Evolutionary conservation across 2,113 vertebrate species (phyloP).

Genomic region (Pelobates fuscus): DNA sequence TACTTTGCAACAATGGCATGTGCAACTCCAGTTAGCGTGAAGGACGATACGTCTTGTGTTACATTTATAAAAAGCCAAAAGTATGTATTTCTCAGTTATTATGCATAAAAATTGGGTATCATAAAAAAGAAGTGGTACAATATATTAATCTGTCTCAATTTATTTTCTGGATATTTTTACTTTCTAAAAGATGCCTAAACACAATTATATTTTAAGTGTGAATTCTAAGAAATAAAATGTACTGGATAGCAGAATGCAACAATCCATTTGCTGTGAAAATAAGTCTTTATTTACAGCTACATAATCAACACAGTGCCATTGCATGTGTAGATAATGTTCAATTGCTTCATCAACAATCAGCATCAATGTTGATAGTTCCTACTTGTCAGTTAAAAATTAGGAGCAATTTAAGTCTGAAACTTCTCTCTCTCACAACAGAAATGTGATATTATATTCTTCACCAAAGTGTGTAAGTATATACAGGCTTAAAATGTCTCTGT

Average conservation of each 20-base stretch:
- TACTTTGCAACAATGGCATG: too few relatives aligned
- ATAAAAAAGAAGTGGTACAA: too few relatives aligned
- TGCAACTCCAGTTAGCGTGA: too few relatives aligned
- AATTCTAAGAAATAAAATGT: not conserved
- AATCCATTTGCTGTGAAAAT: not conserved
- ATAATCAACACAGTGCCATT: not conserved
- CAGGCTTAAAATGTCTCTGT: not conserved
- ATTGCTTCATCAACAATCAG: not conserved
- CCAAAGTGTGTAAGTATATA: not conserved
- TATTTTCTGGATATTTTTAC: not conserved
- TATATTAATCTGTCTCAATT: too few relatives aligned
- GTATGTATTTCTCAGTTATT: too few relatives aligned
- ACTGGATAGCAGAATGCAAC: not conserved
- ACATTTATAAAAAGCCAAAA: too few relatives aligned
- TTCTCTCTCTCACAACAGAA: not conserved
- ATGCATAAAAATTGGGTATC: too few relatives aligned
- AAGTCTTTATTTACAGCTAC: not conserved
- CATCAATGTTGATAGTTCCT: not conserved
- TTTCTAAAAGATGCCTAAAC: not conserved
- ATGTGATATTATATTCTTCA: accelerated
- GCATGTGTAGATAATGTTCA: not conserved
- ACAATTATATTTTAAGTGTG: not conserved
- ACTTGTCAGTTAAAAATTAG: not conserved
- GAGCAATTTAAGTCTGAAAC: not conserved
- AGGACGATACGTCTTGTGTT: too few relatives aligned